These are phyloP conservation scores for Zygothrica quintamaculata DNA, from an alignment of 2,888 invertebrate species.

Conservation along the genomic window DNA sequence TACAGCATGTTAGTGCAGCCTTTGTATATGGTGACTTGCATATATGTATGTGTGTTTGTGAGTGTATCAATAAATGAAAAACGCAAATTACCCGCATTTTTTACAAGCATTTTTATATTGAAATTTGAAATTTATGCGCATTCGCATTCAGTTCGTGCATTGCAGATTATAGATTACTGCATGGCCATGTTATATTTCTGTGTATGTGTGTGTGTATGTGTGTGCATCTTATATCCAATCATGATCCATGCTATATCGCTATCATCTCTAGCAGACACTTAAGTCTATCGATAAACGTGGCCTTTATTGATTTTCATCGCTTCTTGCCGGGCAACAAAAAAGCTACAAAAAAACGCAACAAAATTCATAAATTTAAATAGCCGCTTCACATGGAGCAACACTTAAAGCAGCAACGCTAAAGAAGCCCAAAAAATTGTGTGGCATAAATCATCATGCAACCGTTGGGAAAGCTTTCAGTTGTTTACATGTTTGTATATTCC, in stretches of 20 bases:
- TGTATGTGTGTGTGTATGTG: constrained; percentile 23
- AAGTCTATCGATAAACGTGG: constrained; percentile 62
- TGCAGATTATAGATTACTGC: constrained; percentile 17
- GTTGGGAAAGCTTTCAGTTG: constrained; percentile 22
- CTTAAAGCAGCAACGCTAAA: constrained; percentile 10
- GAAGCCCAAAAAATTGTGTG: constrained; percentile 5
- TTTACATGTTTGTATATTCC: constrained; percentile 12
- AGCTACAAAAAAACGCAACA: constrained; percentile 16
- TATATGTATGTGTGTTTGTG: constrained; percentile 18
- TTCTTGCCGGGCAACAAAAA: too few species aligned
- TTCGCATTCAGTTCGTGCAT: constrained; percentile 11
- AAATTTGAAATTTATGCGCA: constrained; percentile 76
- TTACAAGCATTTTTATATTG: constrained; percentile 67
- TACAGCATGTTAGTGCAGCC: constrained; percentile 40
- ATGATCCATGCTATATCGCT: constrained; percentile 77
- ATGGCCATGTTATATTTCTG: constrained; percentile 14
- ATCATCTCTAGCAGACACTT: constrained; percentile 64
- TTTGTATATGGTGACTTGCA: constrained; percentile 40
- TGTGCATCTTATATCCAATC: constrained; percentile 20
- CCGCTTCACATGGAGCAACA: constrained; percentile 39
- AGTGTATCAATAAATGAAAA: constrained; percentile 36
- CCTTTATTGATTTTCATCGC: constrained; percentile 50
- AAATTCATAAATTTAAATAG: constrained; percentile 64
- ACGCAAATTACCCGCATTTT: constrained; percentile 80
- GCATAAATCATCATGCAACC: constrained; percentile 1